These are phyloP conservation scores for Steromphala cineraria DNA, from an alignment of 2,888 invertebrate genomes.

Conservation along the genomic window DNA sequence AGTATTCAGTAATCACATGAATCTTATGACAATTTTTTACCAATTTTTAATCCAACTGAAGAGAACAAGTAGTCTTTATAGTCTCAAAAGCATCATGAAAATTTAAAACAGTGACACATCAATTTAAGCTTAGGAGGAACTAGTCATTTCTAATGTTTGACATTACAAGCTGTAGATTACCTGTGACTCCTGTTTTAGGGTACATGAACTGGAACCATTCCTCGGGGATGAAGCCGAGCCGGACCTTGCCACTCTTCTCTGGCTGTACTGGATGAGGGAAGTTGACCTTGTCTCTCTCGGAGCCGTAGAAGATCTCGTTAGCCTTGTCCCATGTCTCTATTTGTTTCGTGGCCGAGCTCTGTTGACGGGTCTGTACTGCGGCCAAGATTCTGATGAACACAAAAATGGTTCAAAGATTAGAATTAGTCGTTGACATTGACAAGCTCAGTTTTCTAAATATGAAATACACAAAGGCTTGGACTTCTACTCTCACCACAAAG, in stretches of 20 bases:
- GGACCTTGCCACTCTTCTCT: conserved; percentile 84
- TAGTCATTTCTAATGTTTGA: too few species aligned
- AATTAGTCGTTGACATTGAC: too few species aligned
- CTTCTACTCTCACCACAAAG: too few species aligned
- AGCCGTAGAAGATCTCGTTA: conserved; percentile 75
- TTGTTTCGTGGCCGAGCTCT: conserved; percentile 19
- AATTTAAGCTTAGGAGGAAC: not conserved
- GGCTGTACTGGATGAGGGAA: conserved; percentile 84
- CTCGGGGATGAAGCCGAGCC: conserved; percentile 93
- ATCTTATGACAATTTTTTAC: too few species aligned
- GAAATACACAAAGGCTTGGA: too few species aligned
- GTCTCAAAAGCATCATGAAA: too few species aligned
- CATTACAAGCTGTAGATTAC: conserved; percentile 68
- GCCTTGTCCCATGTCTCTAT: conserved; percentile 62
- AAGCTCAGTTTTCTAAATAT: too few species aligned
- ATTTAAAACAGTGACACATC: too few species aligned
- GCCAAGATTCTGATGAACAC: conserved; percentile 21
- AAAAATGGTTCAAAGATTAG: not conserved
- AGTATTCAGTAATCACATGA: too few species aligned
- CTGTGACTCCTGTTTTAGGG: conserved; percentile 89
- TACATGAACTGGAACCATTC: conserved; percentile 97
- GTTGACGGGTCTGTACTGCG: not conserved
- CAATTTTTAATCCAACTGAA: too few species aligned
- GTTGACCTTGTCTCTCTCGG: conserved; percentile 84
- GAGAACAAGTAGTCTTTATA: too few species aligned